phyloP scores from a whole-genome alignment of 2,888 invertebrate species.

The Oegoconia quadripuncta region DNA sequence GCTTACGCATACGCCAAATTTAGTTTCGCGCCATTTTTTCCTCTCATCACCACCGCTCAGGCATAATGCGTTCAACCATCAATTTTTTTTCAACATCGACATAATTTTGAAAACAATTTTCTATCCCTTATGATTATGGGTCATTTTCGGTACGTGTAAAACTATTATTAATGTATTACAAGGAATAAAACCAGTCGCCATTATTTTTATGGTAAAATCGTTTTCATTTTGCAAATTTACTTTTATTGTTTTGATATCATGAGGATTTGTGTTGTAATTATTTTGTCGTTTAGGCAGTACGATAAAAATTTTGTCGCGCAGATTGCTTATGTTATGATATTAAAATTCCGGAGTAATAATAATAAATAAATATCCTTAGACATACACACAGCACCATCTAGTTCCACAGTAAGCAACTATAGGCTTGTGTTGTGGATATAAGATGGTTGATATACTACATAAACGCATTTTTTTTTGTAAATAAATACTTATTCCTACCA shows the following conservation, averaged over 20 bases:
- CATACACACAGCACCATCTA: too few species aligned
- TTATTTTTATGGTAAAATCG: slow-evolving; percentile 44
- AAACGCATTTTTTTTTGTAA: too few species aligned
- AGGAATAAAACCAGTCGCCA: slow-evolving; percentile 39
- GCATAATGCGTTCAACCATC: slow-evolving; percentile 59
- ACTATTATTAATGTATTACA: slow-evolving; percentile 74
- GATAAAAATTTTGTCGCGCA: too few species aligned
- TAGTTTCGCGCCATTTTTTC: slow-evolving; percentile 58
- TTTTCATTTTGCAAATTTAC: slow-evolving; percentile 23
- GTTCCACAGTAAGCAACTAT: too few species aligned
- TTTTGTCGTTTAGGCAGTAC: slow-evolving; percentile 27
- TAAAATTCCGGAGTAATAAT: too few species aligned
- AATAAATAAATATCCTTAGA: too few species aligned
- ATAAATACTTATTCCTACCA: too few species aligned
- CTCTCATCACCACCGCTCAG: slow-evolving; percentile 49
- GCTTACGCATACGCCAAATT: slow-evolving; percentile 43
- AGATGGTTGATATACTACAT: too few species aligned
- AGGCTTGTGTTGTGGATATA: too few species aligned
- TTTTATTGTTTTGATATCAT: slow-evolving; percentile 19
- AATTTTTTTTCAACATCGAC: slow-evolving; percentile 54
- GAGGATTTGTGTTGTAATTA: slow-evolving; percentile 28
- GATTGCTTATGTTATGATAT: too few species aligned
- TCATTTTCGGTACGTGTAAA: slow-evolving; percentile 64
- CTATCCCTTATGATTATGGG: slow-evolving; percentile 74
- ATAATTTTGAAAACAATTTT: slow-evolving; percentile 73